Evolutionary conservation across 2,888 invertebrate genomes (phyloP).

Genomic region (Lordiphosa andalusiaca): DNA sequence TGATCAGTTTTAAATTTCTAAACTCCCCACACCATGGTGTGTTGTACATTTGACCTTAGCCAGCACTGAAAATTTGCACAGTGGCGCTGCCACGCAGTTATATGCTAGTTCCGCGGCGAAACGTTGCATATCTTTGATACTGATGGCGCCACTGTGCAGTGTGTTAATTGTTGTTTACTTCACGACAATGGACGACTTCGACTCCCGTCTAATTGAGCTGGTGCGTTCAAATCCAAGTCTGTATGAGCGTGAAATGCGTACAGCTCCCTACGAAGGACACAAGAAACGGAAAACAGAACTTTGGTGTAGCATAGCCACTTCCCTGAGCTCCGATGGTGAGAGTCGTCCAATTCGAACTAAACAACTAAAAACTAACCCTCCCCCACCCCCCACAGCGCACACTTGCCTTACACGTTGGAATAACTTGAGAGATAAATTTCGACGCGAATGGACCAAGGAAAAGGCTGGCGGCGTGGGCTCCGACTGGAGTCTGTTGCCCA

Average conservation of each 20-base stretch:
- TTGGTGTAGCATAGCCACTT: conserved; percentile 70
- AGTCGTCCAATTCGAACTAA: conserved; percentile 5
- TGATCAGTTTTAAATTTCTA: no score
- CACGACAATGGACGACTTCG: conserved; percentile 48
- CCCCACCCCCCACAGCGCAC: conserved; percentile 36
- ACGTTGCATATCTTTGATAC: conserved; percentile 4
- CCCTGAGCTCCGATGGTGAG: conserved; percentile 68
- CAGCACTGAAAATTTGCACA: background rate
- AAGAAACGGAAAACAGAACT: conserved; percentile 65
- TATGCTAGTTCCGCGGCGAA: background rate
- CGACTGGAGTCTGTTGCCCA: conserved; percentile 59
- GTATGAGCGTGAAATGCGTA: conserved; percentile 59
- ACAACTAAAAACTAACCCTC: no score
- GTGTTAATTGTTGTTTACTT: conserved; percentile 5
- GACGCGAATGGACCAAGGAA: conserved; percentile 52
- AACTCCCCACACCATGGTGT: no score
- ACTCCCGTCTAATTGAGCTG: conserved; percentile 61
- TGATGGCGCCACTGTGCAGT: conserved; percentile 5
- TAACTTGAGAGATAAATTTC: conserved; percentile 57
- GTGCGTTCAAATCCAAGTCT: conserved; percentile 69
- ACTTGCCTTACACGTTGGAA: conserved; percentile 71
- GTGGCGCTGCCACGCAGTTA: conserved; percentile 1
- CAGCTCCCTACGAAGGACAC: conserved; percentile 55
- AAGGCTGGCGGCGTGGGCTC: conserved; percentile 33
- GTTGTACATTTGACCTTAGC: no score